phyloP scores from a whole-genome alignment of 2,797 vertebrate genomes.

The Argentina silus region DNA sequence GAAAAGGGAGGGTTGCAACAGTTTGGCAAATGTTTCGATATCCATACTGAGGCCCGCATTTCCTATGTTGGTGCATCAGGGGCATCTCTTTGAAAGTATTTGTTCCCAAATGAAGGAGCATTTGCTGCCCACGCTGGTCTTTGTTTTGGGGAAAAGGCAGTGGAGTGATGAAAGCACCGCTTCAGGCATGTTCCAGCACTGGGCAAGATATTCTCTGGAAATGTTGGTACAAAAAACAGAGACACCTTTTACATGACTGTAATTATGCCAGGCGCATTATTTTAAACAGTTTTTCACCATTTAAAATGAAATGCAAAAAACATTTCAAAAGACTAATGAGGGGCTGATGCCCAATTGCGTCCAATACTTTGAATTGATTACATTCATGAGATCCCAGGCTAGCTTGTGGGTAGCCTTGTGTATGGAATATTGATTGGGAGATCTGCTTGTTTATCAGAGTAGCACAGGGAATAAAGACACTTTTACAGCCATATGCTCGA shows the following conservation, averaged over 20 bases:
- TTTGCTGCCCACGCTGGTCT: conserved; percentile 55
- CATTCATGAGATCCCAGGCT: conserved; percentile 11
- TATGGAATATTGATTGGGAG: conserved; percentile 35
- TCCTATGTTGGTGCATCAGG: conserved; percentile 56
- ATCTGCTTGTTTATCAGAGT: conserved; percentile 21
- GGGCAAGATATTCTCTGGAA: conserved; percentile 32
- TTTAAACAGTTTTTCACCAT: neutral
- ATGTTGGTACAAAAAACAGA: conserved; percentile 24
- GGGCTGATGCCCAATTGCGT: neutral
- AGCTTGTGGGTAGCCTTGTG: conserved; percentile 21
- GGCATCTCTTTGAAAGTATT: conserved; percentile 64
- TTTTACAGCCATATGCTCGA: conserved; percentile 18
- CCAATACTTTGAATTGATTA: conserved; percentile 15
- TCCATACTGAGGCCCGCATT: conserved; percentile 37
- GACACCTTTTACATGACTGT: conserved; percentile 4
- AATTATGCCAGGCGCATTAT: neutral
- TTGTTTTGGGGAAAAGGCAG: conserved; percentile 63
- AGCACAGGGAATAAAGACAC: conserved; percentile 31
- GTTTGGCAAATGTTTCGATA: conserved; percentile 36
- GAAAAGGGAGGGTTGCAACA: conserved; percentile 1
- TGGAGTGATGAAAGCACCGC: conserved; percentile 46
- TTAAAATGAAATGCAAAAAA: neutral
- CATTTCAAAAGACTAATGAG: neutral
- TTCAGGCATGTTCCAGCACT: conserved; percentile 50
- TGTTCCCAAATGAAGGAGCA: conserved; percentile 62